A percentile compares a stretch with the other conserved stretches of the same genome.
These are phyloP conservation scores for Boleophthalmus pectinirostris DNA, from an alignment of 2,113 vertebrate genomes.

Conservation along the genomic window DNA sequence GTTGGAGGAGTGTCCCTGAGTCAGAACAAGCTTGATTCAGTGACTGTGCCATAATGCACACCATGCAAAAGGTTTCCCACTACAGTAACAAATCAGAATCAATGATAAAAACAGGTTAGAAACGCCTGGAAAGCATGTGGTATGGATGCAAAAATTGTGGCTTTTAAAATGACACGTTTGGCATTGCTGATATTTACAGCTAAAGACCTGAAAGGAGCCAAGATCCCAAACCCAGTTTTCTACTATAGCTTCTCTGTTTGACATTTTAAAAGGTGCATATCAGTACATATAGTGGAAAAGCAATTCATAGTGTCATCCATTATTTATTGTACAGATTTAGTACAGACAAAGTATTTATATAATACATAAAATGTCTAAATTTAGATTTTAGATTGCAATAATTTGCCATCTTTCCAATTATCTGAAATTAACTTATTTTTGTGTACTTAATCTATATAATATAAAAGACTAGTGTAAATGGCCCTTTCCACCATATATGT, in stretches of 20 bases:
- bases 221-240: background rate
- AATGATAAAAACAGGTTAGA: slow-evolving; percentile 53
- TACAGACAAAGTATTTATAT: too few relatives aligned
- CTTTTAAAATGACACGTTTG: slow-evolving; percentile 19
- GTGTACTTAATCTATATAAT: background rate
- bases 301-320: background rate
- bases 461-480: background rate
- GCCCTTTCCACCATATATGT: background rate
- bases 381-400: background rate
- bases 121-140: slow-evolving; percentile 29
- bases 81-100: slow-evolving; percentile 45
- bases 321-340: background rate
- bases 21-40: slow-evolving; percentile 61
- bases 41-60: slow-evolving; percentile 51
- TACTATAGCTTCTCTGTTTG: slow-evolving; percentile 20
- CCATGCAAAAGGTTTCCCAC: slow-evolving; percentile 54
- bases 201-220: slow-evolving; percentile 4
- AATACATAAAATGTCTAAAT: background rate
- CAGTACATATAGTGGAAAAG: background rate
- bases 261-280: background rate
- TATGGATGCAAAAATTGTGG: slow-evolving; percentile 11
- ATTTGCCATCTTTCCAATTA: background rate
- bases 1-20: slow-evolving; percentile 63
- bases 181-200: slow-evolving; percentile 34
- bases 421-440: background rate